Evolutionary conservation across 2,113 vertebrate genomes (phyloP), one percentile per base, ranked within the genome.

Genomic region (Chiloscyllium plagiosum): DNA sequence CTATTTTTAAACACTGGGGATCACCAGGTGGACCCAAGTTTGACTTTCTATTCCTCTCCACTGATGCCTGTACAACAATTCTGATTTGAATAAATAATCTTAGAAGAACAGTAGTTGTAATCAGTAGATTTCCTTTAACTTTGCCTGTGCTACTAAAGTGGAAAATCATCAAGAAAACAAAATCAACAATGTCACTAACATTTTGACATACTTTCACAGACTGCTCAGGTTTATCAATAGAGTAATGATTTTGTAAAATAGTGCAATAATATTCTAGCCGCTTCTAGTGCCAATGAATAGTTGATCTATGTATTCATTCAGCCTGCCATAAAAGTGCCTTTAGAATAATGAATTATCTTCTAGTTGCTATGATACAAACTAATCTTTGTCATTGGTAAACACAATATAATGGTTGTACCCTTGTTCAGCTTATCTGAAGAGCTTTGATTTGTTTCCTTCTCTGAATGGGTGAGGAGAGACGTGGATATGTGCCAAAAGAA

Each of bases 241-340:
- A 33, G 8, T 70, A 52, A 72, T 70, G 94, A 47, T 50, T 0
- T 72, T 47, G 12, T 29, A 52, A 95, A 72, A 29, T 47, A 72
- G 4, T 72, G 20, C 10, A 72, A 12, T 95, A 52, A 52, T 50
- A 33, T 10, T 47, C 68, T 42, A 29, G 12, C 26, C 68, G 24
- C 22, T 95, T 72, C 10, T 17, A 42, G 37, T 95, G 66, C 19
- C 22, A 37, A 22, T 68, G 68, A 95, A 26, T 37, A 72, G 33
- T 93, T 70, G 68, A 95, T 95, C 47, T 4, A 95, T 94, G 66
- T 42, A 69, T 95, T 95, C 94, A 70, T 52, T 95, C 69, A 95
- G 22, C 72, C 10, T 70, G 93, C 37, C 93, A 70, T 72, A 33
- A 70, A 94, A 95, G 26, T 94, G 69, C 26, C 69, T 72, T 95